Percentiles rank a stretch among this genome's conserved stretches.
Evolutionary conservation across 2,888 invertebrate species (phyloP).

Genomic region (Galeruca laticollis): DNA sequence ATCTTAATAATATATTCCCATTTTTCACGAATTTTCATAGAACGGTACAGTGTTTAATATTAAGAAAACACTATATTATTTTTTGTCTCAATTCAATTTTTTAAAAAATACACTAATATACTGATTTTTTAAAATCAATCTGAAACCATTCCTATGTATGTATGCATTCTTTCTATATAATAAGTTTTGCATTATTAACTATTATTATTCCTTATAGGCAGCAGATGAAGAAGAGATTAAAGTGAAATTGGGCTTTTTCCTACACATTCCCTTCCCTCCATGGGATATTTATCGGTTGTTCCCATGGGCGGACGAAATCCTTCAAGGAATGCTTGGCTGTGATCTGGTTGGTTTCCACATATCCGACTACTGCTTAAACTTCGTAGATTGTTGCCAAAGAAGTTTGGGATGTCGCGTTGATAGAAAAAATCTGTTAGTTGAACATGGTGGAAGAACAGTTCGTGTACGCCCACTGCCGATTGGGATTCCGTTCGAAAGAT

Average conservation of each 20-base stretch:
- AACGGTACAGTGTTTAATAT: no score
- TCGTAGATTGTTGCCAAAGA: conserved; percentile 91
- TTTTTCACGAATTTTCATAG: no score
- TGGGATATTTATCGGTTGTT: conserved; percentile 93
- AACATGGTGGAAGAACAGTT: conserved; percentile 88
- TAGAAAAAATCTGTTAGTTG: conserved; percentile 86
- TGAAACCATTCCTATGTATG: not conserved
- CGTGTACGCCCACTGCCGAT: conserved; percentile 88
- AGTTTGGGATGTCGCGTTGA: conserved; percentile 90
- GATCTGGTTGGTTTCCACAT: conserved; percentile 96
- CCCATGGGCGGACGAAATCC: conserved; percentile 93
- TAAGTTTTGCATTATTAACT: not conserved
- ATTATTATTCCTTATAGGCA: conserved; percentile 63
- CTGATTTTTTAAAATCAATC: no score
- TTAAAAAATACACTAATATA: no score
- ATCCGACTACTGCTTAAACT: conserved; percentile 90
- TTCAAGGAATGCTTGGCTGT: conserved; percentile 92
- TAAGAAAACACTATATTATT: no score
- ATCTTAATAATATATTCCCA: no score
- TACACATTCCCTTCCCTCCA: conserved; percentile 95
- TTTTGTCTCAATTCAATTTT: no score
- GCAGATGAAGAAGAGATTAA: conserved; percentile 83
- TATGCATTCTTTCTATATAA: not conserved
- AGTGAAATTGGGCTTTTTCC: conserved; percentile 89
- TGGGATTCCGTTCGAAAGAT: conserved; percentile 89